Conservation (phyloP, 92 coral and sea anemone genomes). For the Phenganax subtilis region DNA sequence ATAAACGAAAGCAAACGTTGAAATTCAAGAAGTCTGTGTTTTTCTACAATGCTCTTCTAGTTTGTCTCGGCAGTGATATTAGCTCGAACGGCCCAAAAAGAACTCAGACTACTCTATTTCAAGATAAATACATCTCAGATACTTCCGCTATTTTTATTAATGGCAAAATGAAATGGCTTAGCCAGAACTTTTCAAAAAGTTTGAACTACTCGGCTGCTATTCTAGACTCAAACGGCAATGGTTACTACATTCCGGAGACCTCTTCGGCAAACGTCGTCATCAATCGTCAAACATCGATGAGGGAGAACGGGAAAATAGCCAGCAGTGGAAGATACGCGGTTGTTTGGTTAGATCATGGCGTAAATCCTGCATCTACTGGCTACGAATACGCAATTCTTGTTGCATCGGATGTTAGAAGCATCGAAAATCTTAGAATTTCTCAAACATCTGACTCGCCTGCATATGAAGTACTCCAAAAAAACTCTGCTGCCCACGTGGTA, state of each 20-base stretch:
- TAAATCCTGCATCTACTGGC: conserved; percentile 12
- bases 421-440: conserved; percentile 21
- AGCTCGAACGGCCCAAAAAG: neutral
- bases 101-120: conserved; percentile 62
- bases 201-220: conserved; percentile 27
- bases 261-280: conserved; percentile 20
- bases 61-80: conserved; percentile 63
- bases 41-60: conserved; percentile 54
- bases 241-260: conserved; percentile 52
- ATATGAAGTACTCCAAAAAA: conserved; percentile 42
- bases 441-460: conserved; percentile 21
- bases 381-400: conserved; percentile 51
- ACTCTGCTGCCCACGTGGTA: conserved; percentile 46
- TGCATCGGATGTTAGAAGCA: conserved; percentile 8
- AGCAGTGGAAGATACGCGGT: conserved; percentile 49
- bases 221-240: conserved; percentile 61
- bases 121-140: conserved; percentile 44
- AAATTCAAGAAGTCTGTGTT: conserved; percentile 62
- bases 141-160: conserved; percentile 41
- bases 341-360: conserved; percentile 57
- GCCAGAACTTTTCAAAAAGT: neutral
- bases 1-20: conserved; percentile 24
- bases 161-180: conserved; percentile 34
- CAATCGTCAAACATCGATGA: neutral
- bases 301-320: neutral